Base-by-base conservation (phyloP, 2,888 invertebrate species). In the Stenolophus ochropezus region DNA sequence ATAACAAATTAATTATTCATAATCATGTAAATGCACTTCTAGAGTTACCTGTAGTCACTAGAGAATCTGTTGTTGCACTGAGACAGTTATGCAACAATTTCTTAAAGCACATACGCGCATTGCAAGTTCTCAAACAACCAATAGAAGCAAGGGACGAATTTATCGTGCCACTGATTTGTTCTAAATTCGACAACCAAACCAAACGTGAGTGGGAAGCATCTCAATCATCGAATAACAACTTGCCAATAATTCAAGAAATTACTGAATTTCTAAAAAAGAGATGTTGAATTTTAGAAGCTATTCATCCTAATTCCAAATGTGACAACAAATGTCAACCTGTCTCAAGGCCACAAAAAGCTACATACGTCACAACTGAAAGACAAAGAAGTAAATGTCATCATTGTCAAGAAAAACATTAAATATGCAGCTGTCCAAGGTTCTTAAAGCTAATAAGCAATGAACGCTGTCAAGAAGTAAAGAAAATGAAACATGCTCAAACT, bases 171-270 rank as follows among this genome's bases (percentile, higher is more conserved):
- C 58, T 85, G 8, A 77, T 85, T 4, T 82, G 83, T 6, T 83
- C 83, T 2, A 86, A 85, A 77, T 56, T 86, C 14, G 86, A 86
- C 78, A 4, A 61, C 0, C 27, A 65, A 8, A 85, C 85, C 0
- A 83, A 82, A 18, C 82, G 83, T 1, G 84, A 83, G 23, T 86
- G 85, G 84, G 85, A 86, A 76, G 71, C 58, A 42, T 16, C 5
- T 11, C n/a, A 58, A 21, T 0, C 8, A 21, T 14, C 20, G 4
- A 20, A 4, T 16, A 8, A 69, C 71, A 33, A 71, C 69, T 1
- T 33, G 23, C 14, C 0, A 4, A 8, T 8, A 25, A 1, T 1
- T 27, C 16, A 25, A n/a, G n/a, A n/a, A n/a, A n/a, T n/a, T n/a
- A n/a, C n/a, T n/a, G n/a, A n/a, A n/a, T n/a, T n/a, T n/a, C n/a